Evolutionary conservation across 1,140 invertebrate genomes (phyloP), one percentile per base, ranked within the genome.

Genomic region (Phocides pigmalion): DNA sequence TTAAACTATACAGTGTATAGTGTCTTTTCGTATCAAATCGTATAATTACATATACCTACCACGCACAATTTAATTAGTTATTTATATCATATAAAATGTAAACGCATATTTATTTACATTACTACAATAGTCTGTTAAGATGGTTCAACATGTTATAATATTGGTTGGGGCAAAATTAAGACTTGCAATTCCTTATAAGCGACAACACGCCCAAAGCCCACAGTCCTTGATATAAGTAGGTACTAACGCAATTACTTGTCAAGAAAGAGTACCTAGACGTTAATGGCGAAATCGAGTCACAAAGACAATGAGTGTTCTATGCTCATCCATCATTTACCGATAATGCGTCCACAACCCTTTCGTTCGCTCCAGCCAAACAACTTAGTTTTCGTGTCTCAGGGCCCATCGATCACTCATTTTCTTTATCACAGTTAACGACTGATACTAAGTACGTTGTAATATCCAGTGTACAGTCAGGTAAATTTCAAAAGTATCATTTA

Each of bases 291-390:
- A 74, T 78, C 70, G 62, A 70, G 74, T 76, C 63, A 37, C 64
- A 16, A 42, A 66, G 67, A 74, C 70, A 68, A 69, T 67, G 49
- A 14, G 39, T 56, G 25, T 4, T 25, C n/a, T 25, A 11, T 19
- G 50, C 54, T 68, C 80, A 87, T 87, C 84, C 68, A 85, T 87
- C 82, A 87, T 67, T 80, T 76, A 80, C 58, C 39, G 78, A 67
- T 78, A 77, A 80, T 74, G 74, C 64, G 51, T 62, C 58, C 56
- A 64, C 72, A 84, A 87, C 79, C 84, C 84, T 82, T 87, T 77
- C 68, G 58, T 50, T 66, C 51, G 42, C 32, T 50, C 32, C 19
- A 47, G 46, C 58, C 17, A 62, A 62, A 47, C 32, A 50, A 47
- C 58, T 49, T 56, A 56, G 53, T 28, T 56, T 17, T 17, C 53